Conservation (phyloP, 2,888 invertebrate species). For the Agonopterix arenella region DNA sequence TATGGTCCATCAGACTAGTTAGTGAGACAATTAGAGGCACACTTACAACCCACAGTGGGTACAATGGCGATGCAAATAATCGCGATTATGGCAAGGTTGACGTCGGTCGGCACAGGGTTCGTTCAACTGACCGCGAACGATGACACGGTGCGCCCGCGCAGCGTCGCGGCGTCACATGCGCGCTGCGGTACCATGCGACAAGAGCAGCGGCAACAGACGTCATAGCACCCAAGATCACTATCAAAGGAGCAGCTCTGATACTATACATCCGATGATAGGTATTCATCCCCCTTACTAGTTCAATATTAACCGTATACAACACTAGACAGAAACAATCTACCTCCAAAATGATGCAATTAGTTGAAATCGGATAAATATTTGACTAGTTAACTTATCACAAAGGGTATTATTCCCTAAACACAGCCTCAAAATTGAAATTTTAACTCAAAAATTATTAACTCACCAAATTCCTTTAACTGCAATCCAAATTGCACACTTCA, state of each 20-base stretch:
- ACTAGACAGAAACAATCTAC: too few species aligned
- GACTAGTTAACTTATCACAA: too few species aligned
- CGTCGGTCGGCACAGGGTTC: conserved; percentile 69
- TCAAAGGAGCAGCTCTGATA: too few species aligned
- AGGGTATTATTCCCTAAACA: not conserved
- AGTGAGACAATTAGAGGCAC: conserved; percentile 50
- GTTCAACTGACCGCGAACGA: conserved; percentile 76
- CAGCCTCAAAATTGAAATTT: not conserved
- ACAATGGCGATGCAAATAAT: conserved; percentile 74
- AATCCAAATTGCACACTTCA: conserved; percentile 61
- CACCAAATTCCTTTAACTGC: conserved; percentile 56
- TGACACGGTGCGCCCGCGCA: conserved; percentile 66
- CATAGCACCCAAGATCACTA: not conserved
- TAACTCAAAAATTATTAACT: conserved; percentile 22
- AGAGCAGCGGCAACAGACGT: not conserved
- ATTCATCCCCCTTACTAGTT: too few species aligned
- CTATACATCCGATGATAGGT: too few species aligned
- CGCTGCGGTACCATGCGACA: not conserved
- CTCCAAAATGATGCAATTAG: too few species aligned
- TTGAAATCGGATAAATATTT: too few species aligned
- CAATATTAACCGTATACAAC: too few species aligned
- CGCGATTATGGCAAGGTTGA: conserved; percentile 76
- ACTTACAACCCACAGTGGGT: conserved; percentile 46
- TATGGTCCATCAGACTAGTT: conserved; percentile 18
- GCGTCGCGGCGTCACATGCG: conserved; percentile 15